These are phyloP conservation scores for Notocelia uddmanniana DNA, from an alignment of 2,888 invertebrate species.

Conservation along the genomic window DNA sequence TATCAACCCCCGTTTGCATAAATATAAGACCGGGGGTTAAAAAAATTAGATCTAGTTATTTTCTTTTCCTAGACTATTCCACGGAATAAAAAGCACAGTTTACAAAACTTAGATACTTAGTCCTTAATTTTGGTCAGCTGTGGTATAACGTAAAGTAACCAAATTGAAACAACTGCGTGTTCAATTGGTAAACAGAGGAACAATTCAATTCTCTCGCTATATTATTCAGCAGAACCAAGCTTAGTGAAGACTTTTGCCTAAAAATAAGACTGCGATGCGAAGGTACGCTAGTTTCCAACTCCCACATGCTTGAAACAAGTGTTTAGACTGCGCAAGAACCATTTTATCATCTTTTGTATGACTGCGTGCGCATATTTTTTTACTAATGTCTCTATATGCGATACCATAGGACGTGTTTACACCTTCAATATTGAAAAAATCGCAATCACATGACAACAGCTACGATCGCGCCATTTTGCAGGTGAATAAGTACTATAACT, in stretches of 20 bases:
- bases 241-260: constrained; percentile 24
- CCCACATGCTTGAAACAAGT: constrained; percentile 5
- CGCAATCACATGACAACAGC: no score
- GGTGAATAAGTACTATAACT: no score
- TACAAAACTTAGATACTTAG: not conserved
- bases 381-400: no score
- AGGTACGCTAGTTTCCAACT: constrained; percentile 12
- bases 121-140: not conserved
- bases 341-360: not conserved
- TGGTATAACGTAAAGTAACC: not conserved
- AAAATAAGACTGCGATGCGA: constrained; percentile 23
- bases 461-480: no score
- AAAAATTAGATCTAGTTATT: not conserved
- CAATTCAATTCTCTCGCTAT: constrained; percentile 29
- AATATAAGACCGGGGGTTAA: not conserved
- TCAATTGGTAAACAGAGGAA: constrained; percentile 9
- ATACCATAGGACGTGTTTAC: no score
- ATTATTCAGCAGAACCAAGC: constrained; percentile 37
- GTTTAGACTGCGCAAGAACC: not conserved
- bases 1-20: no score
- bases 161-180: constrained; percentile 8
- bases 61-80: not conserved
- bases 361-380: no score
- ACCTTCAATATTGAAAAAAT: no score
- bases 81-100: not conserved